phyloP scores from a whole-genome alignment of 1,140 invertebrate genomes.

The Nixonia krombeini region DNA sequence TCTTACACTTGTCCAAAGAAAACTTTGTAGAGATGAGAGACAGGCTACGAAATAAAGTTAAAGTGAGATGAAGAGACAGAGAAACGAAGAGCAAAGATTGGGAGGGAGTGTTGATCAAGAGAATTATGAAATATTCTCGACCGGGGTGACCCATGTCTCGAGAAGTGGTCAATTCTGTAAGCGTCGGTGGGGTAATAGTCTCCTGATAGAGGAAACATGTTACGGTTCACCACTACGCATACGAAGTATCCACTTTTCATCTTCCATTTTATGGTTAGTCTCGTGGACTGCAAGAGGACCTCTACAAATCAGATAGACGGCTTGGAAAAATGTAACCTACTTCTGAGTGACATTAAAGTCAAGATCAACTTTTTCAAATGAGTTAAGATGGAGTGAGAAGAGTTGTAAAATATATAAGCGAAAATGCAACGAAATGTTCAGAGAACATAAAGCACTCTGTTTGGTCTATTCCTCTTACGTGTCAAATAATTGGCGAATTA shows the following conservation, averaged over 20 bases:
- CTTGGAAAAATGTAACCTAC: conserved; percentile 37
- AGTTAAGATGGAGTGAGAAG: conserved; percentile 20
- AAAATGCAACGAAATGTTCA: not conserved
- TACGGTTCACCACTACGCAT: conserved; percentile 41
- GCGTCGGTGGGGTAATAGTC: conserved; percentile 26
- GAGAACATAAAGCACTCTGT: too few relatives aligned
- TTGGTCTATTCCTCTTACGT: too few relatives aligned
- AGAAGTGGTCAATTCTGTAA: conserved; percentile 21
- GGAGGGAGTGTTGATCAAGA: conserved; percentile 30
- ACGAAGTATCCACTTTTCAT: conserved; percentile 47
- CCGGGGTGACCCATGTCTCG: conserved; percentile 28
- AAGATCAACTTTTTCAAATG: conserved; percentile 35
- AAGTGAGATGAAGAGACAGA: not conserved
- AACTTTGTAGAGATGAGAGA: too few relatives aligned
- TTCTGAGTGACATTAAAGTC: conserved; percentile 35
- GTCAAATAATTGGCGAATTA: too few relatives aligned
- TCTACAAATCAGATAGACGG: conserved; percentile 42
- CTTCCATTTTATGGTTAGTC: conserved; percentile 15
- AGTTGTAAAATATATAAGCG: conserved; percentile 33
- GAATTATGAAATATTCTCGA: conserved; percentile 52
- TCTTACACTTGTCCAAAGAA: too few relatives aligned
- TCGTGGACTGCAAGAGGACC: conserved; percentile 15
- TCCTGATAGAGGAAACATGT: conserved; percentile 57
- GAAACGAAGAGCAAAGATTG: conserved; percentile 19
- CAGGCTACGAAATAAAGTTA: too few relatives aligned